Evolutionary conservation across 2,113 vertebrate species (phyloP).

Genomic region (Solea senegalensis): DNA sequence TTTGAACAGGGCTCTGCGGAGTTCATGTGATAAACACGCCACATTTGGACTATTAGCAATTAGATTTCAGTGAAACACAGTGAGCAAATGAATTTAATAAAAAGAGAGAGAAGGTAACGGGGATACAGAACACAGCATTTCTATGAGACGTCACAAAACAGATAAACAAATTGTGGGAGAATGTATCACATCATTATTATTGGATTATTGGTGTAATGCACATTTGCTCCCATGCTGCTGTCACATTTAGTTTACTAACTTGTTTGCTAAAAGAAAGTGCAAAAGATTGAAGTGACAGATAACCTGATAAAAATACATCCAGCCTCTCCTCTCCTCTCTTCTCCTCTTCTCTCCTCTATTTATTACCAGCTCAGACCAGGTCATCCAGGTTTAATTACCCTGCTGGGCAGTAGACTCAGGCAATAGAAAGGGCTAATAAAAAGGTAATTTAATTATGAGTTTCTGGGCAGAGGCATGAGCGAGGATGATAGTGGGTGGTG

Average conservation of each 20-base stretch:
- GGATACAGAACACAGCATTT: conserved; percentile 3
- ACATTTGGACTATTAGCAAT: too few relatives aligned
- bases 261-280: neutral
- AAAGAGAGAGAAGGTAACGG: neutral
- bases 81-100: conserved; percentile 1
- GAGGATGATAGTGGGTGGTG: conserved; percentile 9
- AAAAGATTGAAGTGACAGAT: too few relatives aligned
- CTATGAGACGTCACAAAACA: conserved; percentile 14
- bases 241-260: conserved; percentile 3
- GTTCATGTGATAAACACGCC: too few relatives aligned
- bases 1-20: too few relatives aligned
- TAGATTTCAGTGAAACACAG: neutral
- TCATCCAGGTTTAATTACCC: conserved; percentile 58
- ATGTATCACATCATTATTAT: conserved; percentile 11
- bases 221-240: neutral
- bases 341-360: conserved; percentile 8
- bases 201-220: conserved; percentile 18
- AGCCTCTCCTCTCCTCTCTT: conserved; percentile 1
- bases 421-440: conserved; percentile 56
- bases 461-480: neutral
- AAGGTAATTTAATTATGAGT: conserved; percentile 62
- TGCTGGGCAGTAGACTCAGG: conserved; percentile 47
- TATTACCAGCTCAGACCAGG: conserved; percentile 35
- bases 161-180: conserved; percentile 2
- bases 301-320: too few relatives aligned